These are phyloP conservation scores for Drosophila meridiana DNA, from an alignment of 2,888 invertebrate species.

Conservation along the genomic window DNA sequence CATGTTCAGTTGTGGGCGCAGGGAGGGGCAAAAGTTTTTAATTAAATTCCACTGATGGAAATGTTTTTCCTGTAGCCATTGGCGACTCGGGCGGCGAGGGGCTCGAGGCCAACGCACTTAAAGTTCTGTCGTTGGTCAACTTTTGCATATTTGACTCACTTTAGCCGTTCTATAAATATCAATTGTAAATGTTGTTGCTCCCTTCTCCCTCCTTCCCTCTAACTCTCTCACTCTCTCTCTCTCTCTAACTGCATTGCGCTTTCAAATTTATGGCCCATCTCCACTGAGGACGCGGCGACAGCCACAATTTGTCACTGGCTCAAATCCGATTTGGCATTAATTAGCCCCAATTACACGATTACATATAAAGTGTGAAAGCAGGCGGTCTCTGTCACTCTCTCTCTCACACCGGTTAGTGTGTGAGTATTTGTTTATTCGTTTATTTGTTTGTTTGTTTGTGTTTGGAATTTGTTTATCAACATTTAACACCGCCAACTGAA, in stretches of 20 bases:
- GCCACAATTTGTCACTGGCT: constrained; percentile 20
- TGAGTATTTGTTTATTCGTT: constrained; percentile 22
- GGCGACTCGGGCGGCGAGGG: background rate
- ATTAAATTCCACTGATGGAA: constrained; percentile 62
- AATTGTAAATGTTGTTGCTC: constrained; percentile 4
- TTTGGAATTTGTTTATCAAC: constrained; percentile 51
- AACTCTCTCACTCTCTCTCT: background rate
- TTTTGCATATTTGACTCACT: constrained; percentile 27
- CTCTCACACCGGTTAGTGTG: background rate
- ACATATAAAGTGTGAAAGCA: background rate
- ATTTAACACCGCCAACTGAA: constrained; percentile 46
- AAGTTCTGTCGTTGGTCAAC: constrained; percentile 15
- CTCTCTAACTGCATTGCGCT: constrained; percentile 4
- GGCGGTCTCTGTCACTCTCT: background rate
- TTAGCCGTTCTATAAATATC: background rate
- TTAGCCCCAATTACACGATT: constrained; percentile 55
- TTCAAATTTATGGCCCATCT: constrained; percentile 14
- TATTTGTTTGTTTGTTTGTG: constrained; percentile 39
- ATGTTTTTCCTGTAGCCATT: constrained; percentile 43
- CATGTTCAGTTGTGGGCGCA: constrained; percentile 15
- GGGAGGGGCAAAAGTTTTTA: constrained; percentile 48
- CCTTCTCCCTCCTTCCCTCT: background rate
- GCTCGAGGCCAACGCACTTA: background rate
- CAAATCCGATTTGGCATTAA: constrained; percentile 56
- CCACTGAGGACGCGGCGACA: constrained; percentile 9